These are phyloP conservation scores for Grallaria varia DNA, from an alignment of 2,113 vertebrate species.

Conservation along the genomic window DNA sequence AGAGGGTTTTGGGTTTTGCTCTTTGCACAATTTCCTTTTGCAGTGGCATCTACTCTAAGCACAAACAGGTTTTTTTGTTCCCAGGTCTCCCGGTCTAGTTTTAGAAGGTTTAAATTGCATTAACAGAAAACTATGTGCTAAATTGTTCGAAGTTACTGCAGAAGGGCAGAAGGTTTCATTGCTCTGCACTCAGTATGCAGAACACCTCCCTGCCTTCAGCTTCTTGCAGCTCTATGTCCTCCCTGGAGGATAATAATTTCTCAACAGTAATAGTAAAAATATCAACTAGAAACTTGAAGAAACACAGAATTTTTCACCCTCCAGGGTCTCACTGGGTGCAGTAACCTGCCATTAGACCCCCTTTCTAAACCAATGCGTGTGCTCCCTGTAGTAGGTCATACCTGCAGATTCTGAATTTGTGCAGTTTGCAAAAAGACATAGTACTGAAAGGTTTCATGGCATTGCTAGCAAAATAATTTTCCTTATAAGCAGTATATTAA, in stretches of 20 bases:
- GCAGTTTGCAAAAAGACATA: background rate
- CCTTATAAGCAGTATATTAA: background rate
- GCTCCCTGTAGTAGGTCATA: background rate
- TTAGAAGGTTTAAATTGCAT: background rate
- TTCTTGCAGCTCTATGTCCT: background rate
- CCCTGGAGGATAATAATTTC: background rate
- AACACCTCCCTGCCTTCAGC: background rate
- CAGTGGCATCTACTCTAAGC: background rate
- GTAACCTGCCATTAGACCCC: background rate
- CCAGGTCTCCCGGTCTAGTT: background rate
- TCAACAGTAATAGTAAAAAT: background rate
- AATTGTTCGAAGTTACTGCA: background rate
- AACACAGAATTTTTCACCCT: background rate
- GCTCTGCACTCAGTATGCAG: background rate
- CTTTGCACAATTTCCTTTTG: background rate
- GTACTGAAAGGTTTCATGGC: background rate
- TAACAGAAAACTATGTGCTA: background rate
- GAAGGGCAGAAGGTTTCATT: background rate
- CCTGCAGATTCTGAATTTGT: background rate
- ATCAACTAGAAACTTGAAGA: background rate
- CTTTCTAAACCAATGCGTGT: background rate
- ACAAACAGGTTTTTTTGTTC: background rate
- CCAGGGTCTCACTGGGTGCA: background rate
- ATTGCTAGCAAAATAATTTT: background rate
- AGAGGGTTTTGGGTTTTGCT: background rate